Conservation (phyloP, 2,888 invertebrate species). For the Acanthosepion pharaonis region DNA sequence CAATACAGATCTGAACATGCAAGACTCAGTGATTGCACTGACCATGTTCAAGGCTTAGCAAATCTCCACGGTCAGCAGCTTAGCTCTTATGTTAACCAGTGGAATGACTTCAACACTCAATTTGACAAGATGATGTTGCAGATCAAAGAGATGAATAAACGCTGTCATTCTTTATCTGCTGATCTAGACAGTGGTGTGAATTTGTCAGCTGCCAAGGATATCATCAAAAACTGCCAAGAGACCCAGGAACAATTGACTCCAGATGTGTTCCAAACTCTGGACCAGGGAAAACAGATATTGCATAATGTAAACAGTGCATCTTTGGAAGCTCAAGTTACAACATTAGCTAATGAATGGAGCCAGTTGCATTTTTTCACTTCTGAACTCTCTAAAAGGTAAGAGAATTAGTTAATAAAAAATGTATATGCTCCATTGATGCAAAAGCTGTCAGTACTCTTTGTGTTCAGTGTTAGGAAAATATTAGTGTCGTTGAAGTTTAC, state of each 20-base stretch:
- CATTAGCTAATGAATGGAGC: slow-evolving; percentile 70
- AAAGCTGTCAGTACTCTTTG: no score
- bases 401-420: not conserved
- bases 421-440: no score
- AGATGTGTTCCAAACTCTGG: slow-evolving; percentile 68
- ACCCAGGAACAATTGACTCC: slow-evolving; percentile 65
- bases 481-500: no score
- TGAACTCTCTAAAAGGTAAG: slow-evolving; percentile 36
- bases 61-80: slow-evolving; percentile 65
- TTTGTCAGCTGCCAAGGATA: slow-evolving; percentile 63
- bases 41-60: slow-evolving; percentile 69
- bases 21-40: slow-evolving; percentile 62
- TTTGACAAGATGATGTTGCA: slow-evolving; percentile 47
- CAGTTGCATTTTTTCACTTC: slow-evolving; percentile 61
- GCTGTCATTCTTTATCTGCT: slow-evolving; percentile 55
- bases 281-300: slow-evolving; percentile 70
- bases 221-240: slow-evolving; percentile 63
- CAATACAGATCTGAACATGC: slow-evolving; percentile 63
- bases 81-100: slow-evolving; percentile 34
- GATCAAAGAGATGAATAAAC: slow-evolving; percentile 47
- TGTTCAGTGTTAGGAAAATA: no score
- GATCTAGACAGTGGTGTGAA: slow-evolving; percentile 60
- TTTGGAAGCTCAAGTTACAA: slow-evolving; percentile 66
- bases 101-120: slow-evolving; percentile 48
- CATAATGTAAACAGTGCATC: slow-evolving; percentile 67